Evolutionary conservation across 2,797 vertebrate species (phyloP).

Genomic region (Sebastes elongatus): DNA sequence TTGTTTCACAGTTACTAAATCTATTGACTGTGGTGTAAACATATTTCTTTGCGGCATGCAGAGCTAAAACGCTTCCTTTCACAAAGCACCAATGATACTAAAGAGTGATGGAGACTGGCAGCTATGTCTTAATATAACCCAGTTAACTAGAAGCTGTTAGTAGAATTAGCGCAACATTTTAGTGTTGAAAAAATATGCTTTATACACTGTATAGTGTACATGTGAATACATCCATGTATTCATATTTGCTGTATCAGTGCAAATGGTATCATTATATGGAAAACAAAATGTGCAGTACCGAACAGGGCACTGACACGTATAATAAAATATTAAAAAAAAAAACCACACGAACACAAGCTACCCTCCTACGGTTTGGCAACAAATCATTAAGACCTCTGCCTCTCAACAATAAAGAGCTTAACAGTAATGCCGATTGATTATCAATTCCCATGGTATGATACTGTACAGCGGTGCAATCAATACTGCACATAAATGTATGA

Average conservation of each 20-base stretch:
- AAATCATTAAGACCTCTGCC: constrained; percentile 71
- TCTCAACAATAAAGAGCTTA: constrained; percentile 76
- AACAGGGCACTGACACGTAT: constrained; percentile 58
- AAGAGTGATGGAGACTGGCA: constrained; percentile 37
- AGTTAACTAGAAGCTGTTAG: constrained; percentile 52
- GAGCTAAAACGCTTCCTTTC: constrained; percentile 43
- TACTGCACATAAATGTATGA: constrained; percentile 82
- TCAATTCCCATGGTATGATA: constrained; percentile 81
- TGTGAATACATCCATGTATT: constrained; percentile 74
- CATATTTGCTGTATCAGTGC: constrained; percentile 75
- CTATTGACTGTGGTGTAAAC: constrained; percentile 49
- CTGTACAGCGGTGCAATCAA: constrained; percentile 89
- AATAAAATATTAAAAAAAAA: constrained; percentile 62
- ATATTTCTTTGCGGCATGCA: constrained; percentile 60
- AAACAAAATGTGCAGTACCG: constrained; percentile 66
- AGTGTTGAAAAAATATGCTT: constrained; percentile 70
- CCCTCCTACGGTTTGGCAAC: constrained; percentile 72
- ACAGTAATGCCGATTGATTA: constrained; percentile 82
- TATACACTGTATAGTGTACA: constrained; percentile 62
- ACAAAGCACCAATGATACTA: constrained; percentile 46
- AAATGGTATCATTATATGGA: constrained; percentile 61
- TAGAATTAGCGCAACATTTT: constrained; percentile 52
- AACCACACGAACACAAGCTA: constrained; percentile 81
- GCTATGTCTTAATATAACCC: constrained; percentile 29
- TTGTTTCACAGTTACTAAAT: constrained; percentile 47